Evolutionary conservation across 92 coral and sea anemone species (phyloP), one percentile per base, ranked within the genome.

Genomic region (Phenganax subtilis): DNA sequence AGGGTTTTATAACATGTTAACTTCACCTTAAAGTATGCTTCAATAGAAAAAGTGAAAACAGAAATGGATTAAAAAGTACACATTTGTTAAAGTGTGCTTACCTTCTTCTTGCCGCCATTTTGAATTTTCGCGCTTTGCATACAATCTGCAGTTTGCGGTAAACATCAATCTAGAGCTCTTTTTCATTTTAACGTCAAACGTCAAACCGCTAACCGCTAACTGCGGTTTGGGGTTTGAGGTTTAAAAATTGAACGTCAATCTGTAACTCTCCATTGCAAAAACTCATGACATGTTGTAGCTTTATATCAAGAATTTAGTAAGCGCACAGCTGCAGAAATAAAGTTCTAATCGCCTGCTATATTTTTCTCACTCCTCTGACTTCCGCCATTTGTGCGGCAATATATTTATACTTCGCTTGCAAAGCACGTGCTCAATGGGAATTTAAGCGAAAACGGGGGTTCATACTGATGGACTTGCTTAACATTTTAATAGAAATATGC

Each of bases 21-120:
- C 62, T 11, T n/a, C 6, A n/a, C 15, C 62, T 11, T 57, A 11
- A 57, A 6, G 17, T 57, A 57, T 57, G 62, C 17, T 57, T n/a
- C 1, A 57, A n/a, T 11, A 11, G 62, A 57, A 57, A 57, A 57
- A 11, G 62, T 11, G 6, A 57, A 57, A 11, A 57, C 12, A 57
- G 17, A 57, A 57, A 57, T 11, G 15, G 17, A n/a, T 11, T 57
- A 57, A 11, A 37, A 37, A 37, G 47, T 37, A 37, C 47, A 37
- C 47, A 37, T 37, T 37, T 37, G 47, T 37, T 37, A 37, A 37
- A 37, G 47, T 37, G 47, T 37, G 47, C 6, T 57, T 57, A 57
- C 62, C 62, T 57, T 57, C 17, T 57, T 57, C 15, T 57, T 57
- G 62, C 62, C 62, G 62, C 62, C 62, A 57, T 57, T 57, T 57